A percentile compares a stretch with the other conserved stretches of the same genome.
phyloP scores from a whole-genome alignment of 1,140 invertebrate genomes.

The Zaprionus vittiger region DNA sequence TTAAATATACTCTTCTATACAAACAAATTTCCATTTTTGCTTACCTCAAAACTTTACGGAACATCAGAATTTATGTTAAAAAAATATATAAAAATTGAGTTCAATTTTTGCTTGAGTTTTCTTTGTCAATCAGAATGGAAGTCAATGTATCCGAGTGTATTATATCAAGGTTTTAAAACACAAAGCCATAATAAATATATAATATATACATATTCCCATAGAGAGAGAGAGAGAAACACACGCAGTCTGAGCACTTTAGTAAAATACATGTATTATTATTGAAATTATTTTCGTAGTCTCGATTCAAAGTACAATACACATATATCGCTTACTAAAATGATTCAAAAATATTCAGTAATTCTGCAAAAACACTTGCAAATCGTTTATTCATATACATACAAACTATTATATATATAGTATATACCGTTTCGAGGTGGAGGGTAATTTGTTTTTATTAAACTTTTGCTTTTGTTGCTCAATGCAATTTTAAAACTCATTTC shows the following conservation, averaged over 20 bases:
- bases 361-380: conserved; percentile 45
- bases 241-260: conserved; percentile 19
- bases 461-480: conserved; percentile 45
- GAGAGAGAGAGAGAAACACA: not conserved
- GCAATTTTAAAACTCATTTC: conserved; percentile 62
- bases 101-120: conserved; percentile 10
- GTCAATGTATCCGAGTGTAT: not conserved
- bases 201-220: not conserved
- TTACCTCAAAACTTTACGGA: conserved; percentile 28
- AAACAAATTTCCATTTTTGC: not conserved
- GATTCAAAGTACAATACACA: conserved; percentile 75
- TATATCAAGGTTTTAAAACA: not conserved
- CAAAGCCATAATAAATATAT: not conserved
- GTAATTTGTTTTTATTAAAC: conserved; percentile 41
- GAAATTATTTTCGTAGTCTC: conserved; percentile 74
- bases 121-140: conserved; percentile 1
- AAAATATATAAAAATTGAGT: conserved; percentile 17
- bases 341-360: conserved; percentile 75
- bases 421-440: conserved; percentile 39
- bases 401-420: conserved; percentile 50
- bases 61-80: conserved; percentile 24
- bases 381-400: conserved; percentile 35
- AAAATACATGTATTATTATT: conserved; percentile 55
- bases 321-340: conserved; percentile 69
- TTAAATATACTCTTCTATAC: no score